Base-by-base conservation (phyloP, 2,888 invertebrate genomes). In the Drosophila prolongata region DNA sequence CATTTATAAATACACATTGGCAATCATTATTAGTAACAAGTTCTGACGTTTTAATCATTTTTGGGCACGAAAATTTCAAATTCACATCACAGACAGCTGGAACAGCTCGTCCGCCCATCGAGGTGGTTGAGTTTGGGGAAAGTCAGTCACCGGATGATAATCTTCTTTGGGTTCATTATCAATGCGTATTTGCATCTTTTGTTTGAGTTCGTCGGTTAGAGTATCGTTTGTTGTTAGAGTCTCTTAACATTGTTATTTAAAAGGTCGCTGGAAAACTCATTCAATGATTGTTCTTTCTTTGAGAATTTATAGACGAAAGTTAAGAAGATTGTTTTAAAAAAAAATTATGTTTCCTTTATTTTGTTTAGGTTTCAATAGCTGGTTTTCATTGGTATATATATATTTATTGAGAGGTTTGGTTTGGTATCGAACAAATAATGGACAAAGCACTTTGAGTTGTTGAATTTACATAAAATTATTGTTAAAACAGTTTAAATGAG, bases 1-100 rank as follows among this genome's bases (percentile, higher is more conserved):
- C 83, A 85, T 87, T 85, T 83, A 53, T 82, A 85, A 79, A 85
- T 85, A 75, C 64, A 62, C 71, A 76, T 76, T 76, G 69, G 66
- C 80, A 68, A 72, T 79, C 71, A 72, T 82, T 79, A 78, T 85
- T 79, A 74, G 82, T 78, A 77, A 62, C 64, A 66, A 78, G 60
- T 75, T 77, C 69, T 43, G 58, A 56, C 69, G 44, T 64, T 65
- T 73, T 59, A 64, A 77, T 62, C 77, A 80, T 67, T 80, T 69
- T 65, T 40, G 53, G 50, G 49, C 73, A 53, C 47, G 38, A 38
- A 65, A 65, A 62, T 53, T 75, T 67, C 40, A 74, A 73, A 74
- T 72, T 72, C 60, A 55, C 59, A 54, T 67, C 58, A 54, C 71
- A 59, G 65, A 27, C 59, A 40, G 13, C 52, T 56, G 30, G 49